phyloP scores from a whole-genome alignment of 2,113 vertebrate genomes.

The Blennius ocellaris region DNA sequence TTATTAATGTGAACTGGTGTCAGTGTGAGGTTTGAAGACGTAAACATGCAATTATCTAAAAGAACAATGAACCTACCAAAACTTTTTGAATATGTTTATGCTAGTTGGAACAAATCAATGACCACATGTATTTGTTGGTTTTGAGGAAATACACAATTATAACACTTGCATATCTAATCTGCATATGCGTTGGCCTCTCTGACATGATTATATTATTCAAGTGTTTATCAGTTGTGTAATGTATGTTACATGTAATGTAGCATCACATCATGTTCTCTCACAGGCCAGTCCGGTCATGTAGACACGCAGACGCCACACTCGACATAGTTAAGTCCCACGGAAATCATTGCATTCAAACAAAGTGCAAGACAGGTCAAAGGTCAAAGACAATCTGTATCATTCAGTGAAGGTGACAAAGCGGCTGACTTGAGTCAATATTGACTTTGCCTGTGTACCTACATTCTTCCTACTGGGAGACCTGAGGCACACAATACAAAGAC shows the following conservation, averaged over 20 bases:
- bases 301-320: background rate
- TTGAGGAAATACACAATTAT: background rate
- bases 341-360: conserved; percentile 30
- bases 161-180: background rate
- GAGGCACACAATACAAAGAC: conserved; percentile 44
- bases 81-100: background rate
- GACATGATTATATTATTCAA: background rate
- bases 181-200: background rate
- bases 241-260: background rate
- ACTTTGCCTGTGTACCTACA: conserved; percentile 54
- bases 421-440: conserved; percentile 72
- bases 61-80: no score
- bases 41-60: no score
- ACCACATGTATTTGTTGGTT: background rate
- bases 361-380: conserved; percentile 54
- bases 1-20: background rate
- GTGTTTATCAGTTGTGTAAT: background rate
- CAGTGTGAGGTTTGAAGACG: background rate
- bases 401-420: conserved; percentile 54
- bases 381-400: conserved; percentile 45
- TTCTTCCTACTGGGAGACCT: conserved; percentile 62
- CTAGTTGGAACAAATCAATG: background rate
- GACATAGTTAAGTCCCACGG: conserved; percentile 25
- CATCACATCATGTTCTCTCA: background rate
- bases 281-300: background rate